Percentiles rank a stretch among this genome's conserved stretches.
These are phyloP conservation scores for Agonopterix alstromeriana DNA, from an alignment of 2,888 invertebrate genomes.

Conservation along the genomic window DNA sequence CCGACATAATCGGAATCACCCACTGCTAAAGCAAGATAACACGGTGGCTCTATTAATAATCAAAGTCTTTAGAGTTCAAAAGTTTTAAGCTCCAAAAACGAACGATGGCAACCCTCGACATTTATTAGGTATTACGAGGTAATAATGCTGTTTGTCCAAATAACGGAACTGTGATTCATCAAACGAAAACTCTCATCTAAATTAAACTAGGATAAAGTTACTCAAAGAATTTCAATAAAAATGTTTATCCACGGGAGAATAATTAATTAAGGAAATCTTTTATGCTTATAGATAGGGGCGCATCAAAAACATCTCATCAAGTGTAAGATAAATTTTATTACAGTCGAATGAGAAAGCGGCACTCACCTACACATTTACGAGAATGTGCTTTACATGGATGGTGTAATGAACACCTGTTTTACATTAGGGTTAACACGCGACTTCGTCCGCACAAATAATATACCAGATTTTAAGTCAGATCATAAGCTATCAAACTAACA, in stretches of 20 bases:
- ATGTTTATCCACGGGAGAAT: not conserved
- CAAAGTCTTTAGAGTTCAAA: not conserved
- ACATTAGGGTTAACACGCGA: too few relatives aligned
- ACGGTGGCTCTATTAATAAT: constrained; percentile 1
- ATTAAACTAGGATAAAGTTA: constrained; percentile 12
- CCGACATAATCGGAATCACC: constrained; percentile 33
- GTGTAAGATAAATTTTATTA: too few relatives aligned
- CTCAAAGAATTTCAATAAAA: constrained; percentile 10
- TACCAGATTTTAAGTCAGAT: too few relatives aligned
- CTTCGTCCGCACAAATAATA: too few relatives aligned
- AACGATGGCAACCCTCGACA: constrained; percentile 12
- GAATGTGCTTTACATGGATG: too few relatives aligned
- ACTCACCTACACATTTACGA: too few relatives aligned
- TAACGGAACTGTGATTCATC: constrained; percentile 8
- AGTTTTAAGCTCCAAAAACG: not conserved
- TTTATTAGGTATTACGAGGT: not conserved
- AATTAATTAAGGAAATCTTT: constrained; percentile 3
- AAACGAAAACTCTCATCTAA: constrained; percentile 10
- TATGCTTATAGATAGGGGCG: too few relatives aligned
- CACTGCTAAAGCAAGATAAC: constrained; percentile 19
- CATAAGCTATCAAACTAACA: too few relatives aligned
- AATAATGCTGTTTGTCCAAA: constrained; percentile 6
- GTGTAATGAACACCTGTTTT: too few relatives aligned
- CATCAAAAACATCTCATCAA: too few relatives aligned
- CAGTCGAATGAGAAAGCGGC: too few relatives aligned